These are phyloP conservation scores for Epinephelus awoara DNA, from an alignment of 2,797 vertebrate genomes.

Conservation along the genomic window DNA sequence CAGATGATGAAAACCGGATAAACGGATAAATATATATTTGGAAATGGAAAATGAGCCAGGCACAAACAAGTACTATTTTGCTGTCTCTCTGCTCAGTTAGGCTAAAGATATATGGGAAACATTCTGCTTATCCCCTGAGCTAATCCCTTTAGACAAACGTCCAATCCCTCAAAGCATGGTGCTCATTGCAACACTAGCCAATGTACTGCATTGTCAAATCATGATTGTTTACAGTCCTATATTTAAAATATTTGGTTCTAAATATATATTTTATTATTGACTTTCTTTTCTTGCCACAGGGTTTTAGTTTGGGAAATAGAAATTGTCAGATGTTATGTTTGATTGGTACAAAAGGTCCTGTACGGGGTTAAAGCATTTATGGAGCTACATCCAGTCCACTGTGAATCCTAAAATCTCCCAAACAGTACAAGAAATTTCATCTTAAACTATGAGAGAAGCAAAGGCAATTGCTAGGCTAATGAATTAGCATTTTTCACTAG, in stretches of 20 bases:
- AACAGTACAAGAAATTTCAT: constrained; percentile 11
- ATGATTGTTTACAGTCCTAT: constrained; percentile 58
- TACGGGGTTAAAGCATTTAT: constrained; percentile 18
- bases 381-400: constrained; percentile 3
- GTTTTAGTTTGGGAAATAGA: constrained; percentile 23
- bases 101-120: constrained; percentile 73
- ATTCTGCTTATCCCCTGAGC: constrained; percentile 74
- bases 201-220: constrained; percentile 42
- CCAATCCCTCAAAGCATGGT: constrained; percentile 74
- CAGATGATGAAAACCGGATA: constrained; percentile 70
- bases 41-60: constrained; percentile 70
- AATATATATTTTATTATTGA: constrained; percentile 3
- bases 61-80: constrained; percentile 68
- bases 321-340: constrained; percentile 36
- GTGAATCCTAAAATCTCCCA: neutral
- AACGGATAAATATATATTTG: constrained; percentile 73
- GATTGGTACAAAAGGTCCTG: constrained; percentile 44
- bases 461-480: neutral
- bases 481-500: neutral
- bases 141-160: constrained; percentile 80
- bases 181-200: constrained; percentile 61
- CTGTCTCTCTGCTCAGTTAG: constrained; percentile 65
- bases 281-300: neutral
- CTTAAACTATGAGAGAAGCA: neutral
- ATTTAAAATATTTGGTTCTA: constrained; percentile 18